Evolutionary conservation across 2,113 vertebrate species (phyloP).

Genomic region (Rhinogobius similis): DNA sequence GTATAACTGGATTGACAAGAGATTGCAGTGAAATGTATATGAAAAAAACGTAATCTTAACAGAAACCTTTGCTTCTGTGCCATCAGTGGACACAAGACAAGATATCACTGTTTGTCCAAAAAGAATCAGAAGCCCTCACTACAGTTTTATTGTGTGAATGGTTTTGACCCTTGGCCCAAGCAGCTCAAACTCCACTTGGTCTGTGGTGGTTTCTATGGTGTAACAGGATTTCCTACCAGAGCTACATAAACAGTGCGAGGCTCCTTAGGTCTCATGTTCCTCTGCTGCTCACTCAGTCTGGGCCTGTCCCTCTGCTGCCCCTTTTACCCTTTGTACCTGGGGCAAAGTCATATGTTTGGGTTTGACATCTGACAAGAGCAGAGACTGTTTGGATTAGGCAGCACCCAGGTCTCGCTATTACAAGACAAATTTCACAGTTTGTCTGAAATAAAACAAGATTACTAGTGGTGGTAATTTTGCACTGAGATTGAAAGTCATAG

Average conservation of each 20-base stretch:
- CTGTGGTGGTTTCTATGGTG: constrained; percentile 58
- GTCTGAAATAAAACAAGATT: constrained; percentile 8
- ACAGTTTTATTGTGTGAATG: constrained; percentile 8
- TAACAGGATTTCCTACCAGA: constrained; percentile 65
- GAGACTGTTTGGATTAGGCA: neutral
- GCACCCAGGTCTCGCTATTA: neutral
- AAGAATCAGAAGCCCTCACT: neutral
- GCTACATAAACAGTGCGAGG: constrained; percentile 55
- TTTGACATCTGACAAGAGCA: constrained; percentile 15
- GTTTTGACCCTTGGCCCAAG: constrained; percentile 27
- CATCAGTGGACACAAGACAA: neutral
- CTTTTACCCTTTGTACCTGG: constrained; percentile 25
- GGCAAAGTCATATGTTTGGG: constrained; percentile 12
- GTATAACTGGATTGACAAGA: neutral
- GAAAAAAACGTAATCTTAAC: neutral
- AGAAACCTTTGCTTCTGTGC: neutral
- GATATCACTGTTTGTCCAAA: neutral
- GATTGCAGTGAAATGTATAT: neutral
- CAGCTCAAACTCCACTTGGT: constrained; percentile 14
- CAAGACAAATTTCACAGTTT: constrained; percentile 13
- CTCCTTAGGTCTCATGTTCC: constrained; percentile 42
- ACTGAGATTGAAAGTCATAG: neutral
- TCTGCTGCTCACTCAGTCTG: too few relatives aligned
- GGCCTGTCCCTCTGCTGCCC: neutral
- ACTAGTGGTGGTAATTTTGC: neutral